Evolutionary conservation across 2,888 invertebrate genomes (phyloP), one percentile per base, ranked within the genome.

Genomic region (Pseudeuparius sepicola): DNA sequence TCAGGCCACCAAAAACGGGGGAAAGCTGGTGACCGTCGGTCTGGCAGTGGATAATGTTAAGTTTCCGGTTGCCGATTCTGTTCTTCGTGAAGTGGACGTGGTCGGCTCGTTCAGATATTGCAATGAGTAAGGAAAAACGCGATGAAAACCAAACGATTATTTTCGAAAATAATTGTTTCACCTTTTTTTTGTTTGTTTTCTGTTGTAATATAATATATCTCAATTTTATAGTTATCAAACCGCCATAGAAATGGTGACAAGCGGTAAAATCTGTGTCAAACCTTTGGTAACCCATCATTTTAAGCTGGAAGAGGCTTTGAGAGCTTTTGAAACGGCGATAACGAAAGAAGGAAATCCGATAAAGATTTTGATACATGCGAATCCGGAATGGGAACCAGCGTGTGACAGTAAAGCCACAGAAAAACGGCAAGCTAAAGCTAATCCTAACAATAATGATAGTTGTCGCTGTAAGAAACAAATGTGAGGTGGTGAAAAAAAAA

Each of bases 101-200:
- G 70, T 81, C 39, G 94, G 96, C 40, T 78, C 89, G 39, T 94
- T 96, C 65, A 73, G 96, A 60, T 96, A 96, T 56, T 84, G 75
- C 40, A 92, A 92, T 61, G 86, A 86, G n/a, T n/a, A n/a, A n/a
- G n/a, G n/a, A n/a, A n/a, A n/a, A n/a, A n/a, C n/a, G n/a, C 84
- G 84, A 50, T 62, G 71, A 62, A 36, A 18, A 10, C 15, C 7
- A 13, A 14, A 13, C 25, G 12, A 5, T 2, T 24, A 24, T 24
- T 25, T 13, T 9, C 14, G 25, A n/a, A n/a, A n/a, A n/a, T n/a
- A n/a, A n/a, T n/a, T n/a, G n/a, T n/a, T n/a, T n/a, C n/a, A n/a
- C n/a, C n/a, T n/a, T n/a, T n/a, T n/a, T n/a, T 7, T 4, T 25
- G 12, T 24, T 11, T 24, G 10, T 24, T 12, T 24, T 5, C 12